Conservation (phyloP, 2,797 vertebrate species). For the Perodicticus potto region DNA sequence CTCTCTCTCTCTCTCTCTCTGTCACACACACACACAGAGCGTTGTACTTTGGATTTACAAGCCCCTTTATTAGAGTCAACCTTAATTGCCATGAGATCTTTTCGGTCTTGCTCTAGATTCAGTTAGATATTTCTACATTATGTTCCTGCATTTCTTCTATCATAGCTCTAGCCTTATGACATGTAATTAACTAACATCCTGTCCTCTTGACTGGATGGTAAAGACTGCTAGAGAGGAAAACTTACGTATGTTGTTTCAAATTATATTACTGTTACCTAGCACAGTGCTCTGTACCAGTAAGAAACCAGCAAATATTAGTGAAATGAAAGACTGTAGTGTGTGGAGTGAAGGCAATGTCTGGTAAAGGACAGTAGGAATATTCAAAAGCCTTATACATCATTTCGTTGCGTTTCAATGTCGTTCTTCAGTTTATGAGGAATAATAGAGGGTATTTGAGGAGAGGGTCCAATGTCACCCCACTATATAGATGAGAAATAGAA, state of each 20-base stretch:
- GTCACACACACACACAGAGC: neutral
- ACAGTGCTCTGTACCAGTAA: neutral
- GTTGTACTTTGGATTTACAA: neutral
- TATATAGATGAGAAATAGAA: neutral
- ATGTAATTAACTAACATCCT: neutral
- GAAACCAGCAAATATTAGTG: neutral
- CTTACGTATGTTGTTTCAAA: neutral
- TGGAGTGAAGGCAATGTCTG: rapidly evolving
- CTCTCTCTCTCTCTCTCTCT: neutral
- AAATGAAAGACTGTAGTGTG: neutral
- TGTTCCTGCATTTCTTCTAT: neutral
- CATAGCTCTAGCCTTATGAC: neutral
- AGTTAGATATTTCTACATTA: neutral
- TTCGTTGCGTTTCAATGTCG: neutral
- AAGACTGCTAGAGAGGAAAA: neutral
- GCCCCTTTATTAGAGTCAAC: neutral
- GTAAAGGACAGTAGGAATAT: too few species aligned
- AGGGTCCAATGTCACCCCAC: neutral
- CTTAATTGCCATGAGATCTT: neutral
- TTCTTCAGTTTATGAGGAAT: neutral
- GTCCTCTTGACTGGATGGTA: neutral
- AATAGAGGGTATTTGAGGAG: too few species aligned
- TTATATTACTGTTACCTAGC: too few species aligned
- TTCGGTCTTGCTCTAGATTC: neutral
- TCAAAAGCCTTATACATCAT: neutral